Conservation (phyloP, 1,140 invertebrate genomes). For the Meloidogyne floridensis region DNA sequence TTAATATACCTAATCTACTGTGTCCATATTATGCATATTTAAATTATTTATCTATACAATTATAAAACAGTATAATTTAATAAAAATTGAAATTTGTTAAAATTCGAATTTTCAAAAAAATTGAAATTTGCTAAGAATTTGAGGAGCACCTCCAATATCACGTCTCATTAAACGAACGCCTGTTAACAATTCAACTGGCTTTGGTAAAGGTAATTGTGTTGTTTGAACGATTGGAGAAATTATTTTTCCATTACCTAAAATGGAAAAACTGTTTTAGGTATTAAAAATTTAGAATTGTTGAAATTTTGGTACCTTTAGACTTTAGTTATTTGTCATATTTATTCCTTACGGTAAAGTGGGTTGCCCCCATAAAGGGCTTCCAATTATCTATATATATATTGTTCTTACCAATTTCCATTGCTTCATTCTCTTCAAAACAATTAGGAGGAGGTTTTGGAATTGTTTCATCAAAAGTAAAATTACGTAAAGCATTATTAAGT, state of each 20-base stretch:
- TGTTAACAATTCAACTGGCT: constrained; percentile 16
- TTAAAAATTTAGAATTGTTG: no score
- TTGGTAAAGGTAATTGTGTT: background rate
- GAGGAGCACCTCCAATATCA: constrained; percentile 12
- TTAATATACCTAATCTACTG: no score
- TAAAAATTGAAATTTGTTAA: no score
- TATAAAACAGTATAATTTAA: no score
- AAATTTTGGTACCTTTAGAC: no score
- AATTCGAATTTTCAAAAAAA: background rate
- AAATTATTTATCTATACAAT: no score
- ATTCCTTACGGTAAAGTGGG: no score
- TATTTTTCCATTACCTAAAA: background rate
- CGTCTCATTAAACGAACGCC: constrained; percentile 15
- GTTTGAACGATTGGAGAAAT: background rate
- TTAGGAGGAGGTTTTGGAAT: constrained; percentile 26
- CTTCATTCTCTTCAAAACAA: constrained; percentile 6
- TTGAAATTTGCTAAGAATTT: constrained; percentile 4
- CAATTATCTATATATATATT: background rate
- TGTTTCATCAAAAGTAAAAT: constrained; percentile 28
- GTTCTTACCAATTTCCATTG: constrained; percentile 19
- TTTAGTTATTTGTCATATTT: no score
- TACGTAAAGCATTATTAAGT: constrained; percentile 15
- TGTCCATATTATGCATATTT: no score
- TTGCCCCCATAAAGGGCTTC: no score
- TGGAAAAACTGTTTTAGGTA: background rate